phyloP scores from a whole-genome alignment of 2,797 vertebrate species.

The Allobates femoralis region DNA sequence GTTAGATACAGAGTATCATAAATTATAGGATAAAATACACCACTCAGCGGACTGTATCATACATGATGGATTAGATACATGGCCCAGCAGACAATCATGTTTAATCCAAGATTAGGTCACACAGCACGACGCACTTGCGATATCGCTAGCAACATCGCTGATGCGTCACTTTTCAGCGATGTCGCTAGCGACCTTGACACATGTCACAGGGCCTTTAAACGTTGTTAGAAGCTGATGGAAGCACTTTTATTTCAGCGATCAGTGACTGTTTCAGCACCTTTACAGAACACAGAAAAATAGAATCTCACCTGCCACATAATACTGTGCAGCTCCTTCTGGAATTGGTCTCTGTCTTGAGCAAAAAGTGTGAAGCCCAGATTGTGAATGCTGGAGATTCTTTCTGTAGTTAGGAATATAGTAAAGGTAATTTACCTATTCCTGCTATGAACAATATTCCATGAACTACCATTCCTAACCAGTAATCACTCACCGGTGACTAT shows the following conservation, averaged over 20 bases:
- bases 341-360: conserved; percentile 92
- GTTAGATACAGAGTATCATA: too few species aligned
- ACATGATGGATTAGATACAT: too few species aligned
- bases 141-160: too few species aligned
- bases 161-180: too few species aligned
- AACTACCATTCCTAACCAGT: not conserved
- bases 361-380: conserved; percentile 92
- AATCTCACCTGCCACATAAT: conserved; percentile 93
- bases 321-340: conserved; percentile 94
- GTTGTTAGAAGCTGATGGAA: not conserved
- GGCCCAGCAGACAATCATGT: too few species aligned
- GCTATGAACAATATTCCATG: not conserved
- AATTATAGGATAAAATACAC: too few species aligned
- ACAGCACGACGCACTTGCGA: too few species aligned
- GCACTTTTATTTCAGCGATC: not conserved
- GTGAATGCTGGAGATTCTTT: conserved; percentile 88
- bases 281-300: not conserved
- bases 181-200: too few species aligned
- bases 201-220: too few species aligned
- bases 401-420: conserved; percentile 70
- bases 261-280: not conserved
- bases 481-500: conserved; percentile 88
- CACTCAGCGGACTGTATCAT: too few species aligned
- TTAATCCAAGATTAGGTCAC: too few species aligned
- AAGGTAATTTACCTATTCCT: not conserved